A percentile compares a stretch with the other conserved stretches of the same genome.
Conservation (phyloP, 2,113 vertebrate species). For the Triplophysa tibetana region DNA sequence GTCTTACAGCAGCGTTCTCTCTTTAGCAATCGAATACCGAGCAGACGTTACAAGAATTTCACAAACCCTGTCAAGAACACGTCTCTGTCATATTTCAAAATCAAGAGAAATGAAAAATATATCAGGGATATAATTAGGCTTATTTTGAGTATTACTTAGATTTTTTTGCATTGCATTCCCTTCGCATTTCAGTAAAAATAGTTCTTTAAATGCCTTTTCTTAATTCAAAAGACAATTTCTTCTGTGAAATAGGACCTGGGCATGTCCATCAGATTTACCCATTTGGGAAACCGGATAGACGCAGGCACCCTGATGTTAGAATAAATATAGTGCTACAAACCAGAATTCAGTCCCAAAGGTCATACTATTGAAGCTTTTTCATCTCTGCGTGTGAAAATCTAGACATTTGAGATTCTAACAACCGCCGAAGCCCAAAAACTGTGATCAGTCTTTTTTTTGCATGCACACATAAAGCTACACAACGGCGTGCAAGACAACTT, state of each 20-base stretch:
- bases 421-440: neutral
- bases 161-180: no score
- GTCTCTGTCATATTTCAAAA: neutral
- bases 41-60: neutral
- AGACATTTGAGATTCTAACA: neutral
- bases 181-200: neutral
- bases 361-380: neutral
- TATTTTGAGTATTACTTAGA: no score
- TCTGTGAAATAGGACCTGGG: neutral
- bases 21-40: conserved; percentile 5
- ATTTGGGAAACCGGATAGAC: neutral
- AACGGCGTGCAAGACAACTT: conserved; percentile 35
- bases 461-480: conserved; percentile 44
- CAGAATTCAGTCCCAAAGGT: neutral
- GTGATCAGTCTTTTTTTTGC: neutral
- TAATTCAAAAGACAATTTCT: neutral
- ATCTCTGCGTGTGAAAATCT: neutral
- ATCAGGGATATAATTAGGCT: no score
- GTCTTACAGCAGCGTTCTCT: neutral
- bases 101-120: neutral
- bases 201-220: neutral
- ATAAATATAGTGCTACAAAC: neutral
- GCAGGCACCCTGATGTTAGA: neutral
- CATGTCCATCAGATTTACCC: no score
- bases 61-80: neutral